Percentiles rank a stretch among this genome's conserved stretches.
These are phyloP conservation scores for Barnardius zonarius DNA, from an alignment of 2,113 vertebrate genomes.

Conservation along the genomic window DNA sequence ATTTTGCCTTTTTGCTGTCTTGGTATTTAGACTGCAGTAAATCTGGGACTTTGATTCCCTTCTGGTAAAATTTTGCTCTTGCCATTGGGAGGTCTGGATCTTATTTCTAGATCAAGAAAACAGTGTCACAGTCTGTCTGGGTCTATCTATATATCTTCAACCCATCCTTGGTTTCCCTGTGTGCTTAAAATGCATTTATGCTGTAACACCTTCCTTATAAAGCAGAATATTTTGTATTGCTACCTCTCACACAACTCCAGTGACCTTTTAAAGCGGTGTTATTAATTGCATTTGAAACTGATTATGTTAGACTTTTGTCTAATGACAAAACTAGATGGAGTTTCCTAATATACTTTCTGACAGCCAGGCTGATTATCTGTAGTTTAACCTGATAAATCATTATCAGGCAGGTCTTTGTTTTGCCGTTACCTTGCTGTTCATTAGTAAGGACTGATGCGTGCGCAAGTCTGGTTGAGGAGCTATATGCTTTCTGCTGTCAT, in stretches of 20 bases:
- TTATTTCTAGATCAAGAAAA: neutral
- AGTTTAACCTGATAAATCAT: neutral
- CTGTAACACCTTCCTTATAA: neutral
- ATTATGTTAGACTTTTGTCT: neutral
- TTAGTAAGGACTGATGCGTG: neutral
- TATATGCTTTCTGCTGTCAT: neutral
- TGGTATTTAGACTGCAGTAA: neutral
- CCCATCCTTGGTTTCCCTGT: neutral
- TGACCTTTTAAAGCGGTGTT: neutral
- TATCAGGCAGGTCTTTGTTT: neutral
- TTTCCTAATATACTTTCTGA: neutral
- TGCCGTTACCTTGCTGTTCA: rapidly evolving
- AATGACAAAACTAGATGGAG: neutral
- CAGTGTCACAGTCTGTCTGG: neutral
- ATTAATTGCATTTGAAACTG: neutral
- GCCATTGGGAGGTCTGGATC: neutral
- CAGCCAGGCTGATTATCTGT: neutral
- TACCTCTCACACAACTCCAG: neutral
- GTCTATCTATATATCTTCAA: neutral
- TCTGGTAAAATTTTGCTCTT: neutral
- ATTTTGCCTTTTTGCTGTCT: neutral
- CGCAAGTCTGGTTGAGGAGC: neutral
- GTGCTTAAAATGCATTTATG: neutral
- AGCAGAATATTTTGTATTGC: neutral
- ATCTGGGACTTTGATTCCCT: neutral